Percentiles rank a stretch among this genome's conserved stretches.
Evolutionary conservation across 2,113 vertebrate genomes (phyloP).

Genomic region (Pycnonotus jocosus): DNA sequence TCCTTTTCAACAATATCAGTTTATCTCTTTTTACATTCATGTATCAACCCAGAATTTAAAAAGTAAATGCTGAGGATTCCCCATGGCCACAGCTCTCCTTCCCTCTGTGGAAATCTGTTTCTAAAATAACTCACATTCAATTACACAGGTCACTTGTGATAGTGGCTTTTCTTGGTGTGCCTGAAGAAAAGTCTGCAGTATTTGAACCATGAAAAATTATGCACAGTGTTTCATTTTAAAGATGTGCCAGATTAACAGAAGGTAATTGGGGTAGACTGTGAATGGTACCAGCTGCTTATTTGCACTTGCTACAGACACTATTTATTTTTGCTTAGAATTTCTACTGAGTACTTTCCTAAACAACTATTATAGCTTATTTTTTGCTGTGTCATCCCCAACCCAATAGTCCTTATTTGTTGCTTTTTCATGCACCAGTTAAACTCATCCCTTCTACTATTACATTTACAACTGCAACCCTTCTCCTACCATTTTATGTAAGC

Average conservation of each 20-base stretch:
- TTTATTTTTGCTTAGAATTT: background rate
- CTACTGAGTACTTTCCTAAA: background rate
- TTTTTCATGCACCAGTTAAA: background rate
- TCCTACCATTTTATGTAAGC: background rate
- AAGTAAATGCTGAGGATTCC: slow-evolving; percentile 20
- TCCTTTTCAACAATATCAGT: background rate
- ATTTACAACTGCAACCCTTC: background rate
- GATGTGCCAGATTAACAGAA: slow-evolving; percentile 52
- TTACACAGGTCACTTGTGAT: slow-evolving; percentile 57
- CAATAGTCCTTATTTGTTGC: background rate
- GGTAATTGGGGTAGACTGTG: slow-evolving; percentile 5
- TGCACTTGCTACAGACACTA: background rate
- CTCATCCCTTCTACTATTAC: background rate
- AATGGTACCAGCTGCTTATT: slow-evolving; percentile 32
- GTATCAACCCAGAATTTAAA: background rate
- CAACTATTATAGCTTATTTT: background rate
- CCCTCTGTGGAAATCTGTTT: slow-evolving; percentile 9
- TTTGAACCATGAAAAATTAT: slow-evolving; percentile 41
- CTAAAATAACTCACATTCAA: slow-evolving; percentile 54
- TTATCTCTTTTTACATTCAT: background rate
- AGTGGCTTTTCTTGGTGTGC: slow-evolving; percentile 26
- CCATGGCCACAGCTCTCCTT: background rate
- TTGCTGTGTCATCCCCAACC: background rate
- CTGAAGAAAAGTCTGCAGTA: slow-evolving; percentile 21
- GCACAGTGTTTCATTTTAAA: slow-evolving; percentile 27